These are phyloP conservation scores for Acleris emargana DNA, from an alignment of 2,888 invertebrate genomes.

Conservation along the genomic window DNA sequence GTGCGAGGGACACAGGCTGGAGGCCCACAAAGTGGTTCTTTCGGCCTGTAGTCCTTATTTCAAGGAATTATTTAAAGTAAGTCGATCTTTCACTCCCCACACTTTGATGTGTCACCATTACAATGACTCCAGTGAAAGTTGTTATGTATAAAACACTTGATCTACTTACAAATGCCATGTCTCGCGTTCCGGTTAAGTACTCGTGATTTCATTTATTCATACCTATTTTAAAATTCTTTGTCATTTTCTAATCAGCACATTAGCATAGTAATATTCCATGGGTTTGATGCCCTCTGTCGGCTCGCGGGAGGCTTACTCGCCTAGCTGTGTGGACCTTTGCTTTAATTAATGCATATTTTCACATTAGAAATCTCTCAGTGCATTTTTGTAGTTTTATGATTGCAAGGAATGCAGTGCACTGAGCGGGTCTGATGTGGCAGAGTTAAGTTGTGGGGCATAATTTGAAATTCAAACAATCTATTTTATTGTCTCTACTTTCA, in stretches of 20 bases:
- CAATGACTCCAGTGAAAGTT: constrained; percentile 84
- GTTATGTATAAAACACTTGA: constrained; percentile 84
- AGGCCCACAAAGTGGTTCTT: constrained; percentile 93
- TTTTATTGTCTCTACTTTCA: constrained; percentile 42
- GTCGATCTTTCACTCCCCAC: constrained; percentile 83
- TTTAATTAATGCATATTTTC: constrained; percentile 38
- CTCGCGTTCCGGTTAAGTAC: constrained; percentile 84
- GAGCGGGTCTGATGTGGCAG: constrained; percentile 39
- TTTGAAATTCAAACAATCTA: constrained; percentile 43
- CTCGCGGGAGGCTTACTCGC: constrained; percentile 12
- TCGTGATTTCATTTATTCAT: constrained; percentile 83
- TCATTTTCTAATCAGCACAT: constrained; percentile 82
- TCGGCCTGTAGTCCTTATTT: constrained; percentile 95
- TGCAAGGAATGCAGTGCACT: constrained; percentile 40
- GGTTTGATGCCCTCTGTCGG: constrained; percentile 30
- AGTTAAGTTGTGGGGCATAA: constrained; percentile 41
- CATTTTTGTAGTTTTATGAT: constrained; percentile 40
- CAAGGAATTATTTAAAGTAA: constrained; percentile 93
- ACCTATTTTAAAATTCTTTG: constrained; percentile 81
- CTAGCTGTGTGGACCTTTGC: constrained; percentile 14
- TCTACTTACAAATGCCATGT: constrained; percentile 84
- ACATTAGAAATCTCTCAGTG: constrained; percentile 39
- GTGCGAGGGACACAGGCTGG: constrained; percentile 92
- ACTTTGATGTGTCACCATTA: constrained; percentile 84
- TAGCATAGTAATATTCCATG: constrained; percentile 60